Evolutionary conservation across 2,113 vertebrate genomes (phyloP).

Genomic region (Neodon shergylaensis): DNA sequence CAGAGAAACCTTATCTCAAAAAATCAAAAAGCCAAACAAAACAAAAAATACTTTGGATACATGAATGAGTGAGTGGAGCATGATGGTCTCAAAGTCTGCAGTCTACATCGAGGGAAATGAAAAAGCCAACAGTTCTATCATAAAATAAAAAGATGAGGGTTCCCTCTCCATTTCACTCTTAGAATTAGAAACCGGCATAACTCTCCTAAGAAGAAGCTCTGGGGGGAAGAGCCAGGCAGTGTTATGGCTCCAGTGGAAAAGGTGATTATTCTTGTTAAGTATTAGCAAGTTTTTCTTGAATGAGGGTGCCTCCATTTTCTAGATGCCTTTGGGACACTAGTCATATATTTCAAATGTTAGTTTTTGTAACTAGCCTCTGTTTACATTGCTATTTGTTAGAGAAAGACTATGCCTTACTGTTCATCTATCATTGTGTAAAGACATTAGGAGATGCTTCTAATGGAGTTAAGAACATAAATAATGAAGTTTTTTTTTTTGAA

Average conservation of each 20-base stretch:
- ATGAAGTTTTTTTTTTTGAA: not conserved
- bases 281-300: conserved; percentile 14
- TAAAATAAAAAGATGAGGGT: not conserved
- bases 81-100: not conserved
- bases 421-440: not conserved
- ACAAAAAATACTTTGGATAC: not conserved
- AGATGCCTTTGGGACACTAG: not conserved
- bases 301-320: not conserved
- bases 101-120: not conserved
- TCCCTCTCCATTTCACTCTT: not conserved
- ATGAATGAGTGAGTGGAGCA: not conserved
- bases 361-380: not conserved
- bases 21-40: too few relatives aligned
- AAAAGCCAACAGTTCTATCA: not conserved
- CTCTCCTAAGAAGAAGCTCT: not conserved
- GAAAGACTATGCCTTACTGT: not conserved
- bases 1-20: too few relatives aligned
- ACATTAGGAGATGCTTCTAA: not conserved
- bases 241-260: not conserved
- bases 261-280: not conserved
- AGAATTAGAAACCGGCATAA: not conserved
- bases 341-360: not conserved
- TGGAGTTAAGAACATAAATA: conserved; percentile 39
- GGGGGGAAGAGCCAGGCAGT: not conserved
- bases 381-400: not conserved